Evolutionary conservation across 1,140 invertebrate genomes (phyloP).

Genomic region (Drosophila lacertosa): DNA sequence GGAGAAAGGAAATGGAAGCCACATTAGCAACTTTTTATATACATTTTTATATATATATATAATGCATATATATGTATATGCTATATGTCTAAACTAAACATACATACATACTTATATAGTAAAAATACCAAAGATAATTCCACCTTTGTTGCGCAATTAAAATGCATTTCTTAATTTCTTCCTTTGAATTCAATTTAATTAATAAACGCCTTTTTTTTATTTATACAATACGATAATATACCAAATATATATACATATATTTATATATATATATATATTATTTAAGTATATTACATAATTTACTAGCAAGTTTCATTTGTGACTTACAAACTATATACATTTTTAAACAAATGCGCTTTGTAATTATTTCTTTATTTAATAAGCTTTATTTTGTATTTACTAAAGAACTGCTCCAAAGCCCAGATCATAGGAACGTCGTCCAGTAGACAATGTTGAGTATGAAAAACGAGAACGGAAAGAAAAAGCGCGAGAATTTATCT

Average conservation of each 20-base stretch:
- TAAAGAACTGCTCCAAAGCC: conserved; percentile 18
- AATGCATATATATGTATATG: conserved; percentile 48
- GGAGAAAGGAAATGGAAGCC: conserved; percentile 29
- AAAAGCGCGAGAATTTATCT: conserved; percentile 93
- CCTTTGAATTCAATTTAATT: conserved; percentile 66
- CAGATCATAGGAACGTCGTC: conserved; percentile 90
- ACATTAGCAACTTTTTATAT: conserved; percentile 62
- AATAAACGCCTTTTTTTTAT: conserved; percentile 76
- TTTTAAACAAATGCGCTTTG: conserved; percentile 83
- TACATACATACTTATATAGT: conserved; percentile 67
- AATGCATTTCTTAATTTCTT: conserved; percentile 77
- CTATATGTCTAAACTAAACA: conserved; percentile 48
- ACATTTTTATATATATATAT: conserved; percentile 42
- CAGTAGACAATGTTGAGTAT: conserved; percentile 95
- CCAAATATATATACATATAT: conserved; percentile 49
- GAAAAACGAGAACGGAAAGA: conserved; percentile 95
- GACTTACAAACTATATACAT: conserved; percentile 79
- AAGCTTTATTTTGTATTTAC: conserved; percentile 30
- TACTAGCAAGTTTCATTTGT: conserved; percentile 67
- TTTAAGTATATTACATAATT: conserved; percentile 55
- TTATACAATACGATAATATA: conserved; percentile 67
- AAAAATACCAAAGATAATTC: conserved; percentile 81
- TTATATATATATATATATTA: conserved; percentile 58
- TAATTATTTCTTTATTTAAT: conserved; percentile 33
- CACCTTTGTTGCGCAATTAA: conserved; percentile 79